Evolutionary conservation across 2,797 vertebrate genomes (phyloP).

Genomic region (Phataginus tricuspis): DNA sequence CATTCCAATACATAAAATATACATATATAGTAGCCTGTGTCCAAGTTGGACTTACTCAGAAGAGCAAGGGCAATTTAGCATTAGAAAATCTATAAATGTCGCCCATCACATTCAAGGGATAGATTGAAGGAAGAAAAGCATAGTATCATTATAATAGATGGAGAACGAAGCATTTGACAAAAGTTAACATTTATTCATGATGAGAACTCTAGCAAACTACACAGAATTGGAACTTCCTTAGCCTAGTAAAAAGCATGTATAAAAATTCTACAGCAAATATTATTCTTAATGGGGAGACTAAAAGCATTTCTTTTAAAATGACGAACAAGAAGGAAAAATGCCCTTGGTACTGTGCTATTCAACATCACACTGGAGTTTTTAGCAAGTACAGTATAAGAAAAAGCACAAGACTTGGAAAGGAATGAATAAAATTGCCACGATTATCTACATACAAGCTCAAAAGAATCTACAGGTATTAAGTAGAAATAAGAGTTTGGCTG

Average conservation of each 20-base stretch:
- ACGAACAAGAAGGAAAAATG: not conserved
- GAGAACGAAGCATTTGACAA: not conserved
- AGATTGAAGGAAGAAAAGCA: not conserved
- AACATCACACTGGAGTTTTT: not conserved
- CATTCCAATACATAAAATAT: not conserved
- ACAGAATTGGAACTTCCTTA: not conserved
- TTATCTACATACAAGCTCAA: not conserved
- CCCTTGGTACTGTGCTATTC: not conserved
- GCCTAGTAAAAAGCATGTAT: not conserved
- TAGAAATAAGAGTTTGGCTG: not conserved
- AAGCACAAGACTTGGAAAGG: not conserved
- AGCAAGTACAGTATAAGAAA: not conserved
- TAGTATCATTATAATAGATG: not conserved
- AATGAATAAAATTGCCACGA: not conserved
- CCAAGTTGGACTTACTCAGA: not conserved
- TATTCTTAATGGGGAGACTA: not conserved
- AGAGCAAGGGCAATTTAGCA: not conserved
- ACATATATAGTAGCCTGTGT: not conserved
- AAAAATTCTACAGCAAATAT: not conserved
- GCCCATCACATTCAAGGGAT: not conserved
- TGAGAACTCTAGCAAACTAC: not conserved
- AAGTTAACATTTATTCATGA: not conserved
- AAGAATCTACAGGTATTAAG: not conserved
- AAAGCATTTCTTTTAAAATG: not conserved
- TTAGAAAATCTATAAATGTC: not conserved